Conservation (phyloP, 2,113 vertebrate genomes). For the Cyprinus carpio region DNA sequence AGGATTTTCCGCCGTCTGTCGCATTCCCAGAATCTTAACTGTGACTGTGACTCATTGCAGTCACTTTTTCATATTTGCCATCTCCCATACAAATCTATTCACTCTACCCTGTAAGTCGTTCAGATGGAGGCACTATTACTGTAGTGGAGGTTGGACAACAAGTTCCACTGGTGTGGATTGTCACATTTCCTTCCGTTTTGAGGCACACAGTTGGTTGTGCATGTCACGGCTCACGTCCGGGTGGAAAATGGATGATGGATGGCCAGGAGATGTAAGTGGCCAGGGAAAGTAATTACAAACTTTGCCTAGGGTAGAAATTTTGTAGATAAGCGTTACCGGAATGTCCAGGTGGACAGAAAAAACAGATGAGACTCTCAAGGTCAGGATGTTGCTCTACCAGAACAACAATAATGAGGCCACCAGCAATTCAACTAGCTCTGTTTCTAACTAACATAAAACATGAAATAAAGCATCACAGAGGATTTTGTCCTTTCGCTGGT, state of each 20-base stretch:
- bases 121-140: conserved; percentile 59
- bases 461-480: not conserved
- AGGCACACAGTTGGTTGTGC: conserved; percentile 58
- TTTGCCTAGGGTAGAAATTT: conserved; percentile 71
- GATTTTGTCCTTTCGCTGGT: conserved; percentile 13
- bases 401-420: conserved; percentile 53
- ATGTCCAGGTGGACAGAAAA: conserved; percentile 57
- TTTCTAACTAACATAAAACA: conserved; percentile 41
- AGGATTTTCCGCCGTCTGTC: conserved; percentile 54
- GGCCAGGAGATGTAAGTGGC: conserved; percentile 66
- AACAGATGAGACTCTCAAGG: conserved; percentile 70
- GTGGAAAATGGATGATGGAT: conserved; percentile 65
- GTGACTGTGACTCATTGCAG: conserved; percentile 59
- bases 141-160: conserved; percentile 65
- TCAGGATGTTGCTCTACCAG: conserved; percentile 63
- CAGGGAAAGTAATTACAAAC: conserved; percentile 73
- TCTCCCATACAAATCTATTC: conserved; percentile 67
- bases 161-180: conserved; percentile 49
- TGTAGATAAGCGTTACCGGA: conserved; percentile 67
- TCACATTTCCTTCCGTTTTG: conserved; percentile 54
- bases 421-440: not conserved
- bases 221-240: conserved; percentile 52
- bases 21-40: conserved; percentile 65
- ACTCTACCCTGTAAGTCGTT: not conserved
- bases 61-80: conserved; percentile 68